phyloP scores from a whole-genome alignment of 2,888 invertebrate species.

The Pollenia amentaria region DNA sequence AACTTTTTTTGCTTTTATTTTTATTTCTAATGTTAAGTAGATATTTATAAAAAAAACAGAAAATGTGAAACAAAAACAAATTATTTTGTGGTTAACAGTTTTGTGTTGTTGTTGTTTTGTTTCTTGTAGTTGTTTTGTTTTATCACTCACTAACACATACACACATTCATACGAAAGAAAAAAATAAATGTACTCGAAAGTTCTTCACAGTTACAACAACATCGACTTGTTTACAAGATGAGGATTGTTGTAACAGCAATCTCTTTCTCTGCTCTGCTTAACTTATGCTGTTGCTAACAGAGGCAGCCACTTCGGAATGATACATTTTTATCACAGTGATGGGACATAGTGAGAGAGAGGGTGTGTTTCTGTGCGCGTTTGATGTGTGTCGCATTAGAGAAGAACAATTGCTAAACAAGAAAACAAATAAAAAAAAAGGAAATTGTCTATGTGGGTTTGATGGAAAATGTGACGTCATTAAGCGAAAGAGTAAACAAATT shows the following conservation, averaged over 20 bases:
- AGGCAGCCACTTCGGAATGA: neutral
- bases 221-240: constrained; percentile 19
- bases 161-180: neutral
- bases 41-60: constrained; percentile 31
- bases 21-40: constrained; percentile 41
- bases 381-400: constrained; percentile 23
- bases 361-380: neutral
- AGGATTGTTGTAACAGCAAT: neutral
- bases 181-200: constrained; percentile 56
- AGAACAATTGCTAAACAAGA: neutral
- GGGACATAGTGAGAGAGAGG: neutral
- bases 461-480: constrained; percentile 61
- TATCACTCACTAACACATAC: neutral
- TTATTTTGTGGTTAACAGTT: constrained; percentile 36
- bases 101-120: neutral
- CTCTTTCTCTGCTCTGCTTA: neutral
- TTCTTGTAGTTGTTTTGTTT: constrained; percentile 29
- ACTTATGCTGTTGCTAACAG: constrained; percentile 21
- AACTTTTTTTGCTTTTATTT: constrained; percentile 2
- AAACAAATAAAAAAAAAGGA: neutral
- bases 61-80: constrained; percentile 33
- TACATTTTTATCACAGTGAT: constrained; percentile 35
- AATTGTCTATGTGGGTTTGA: constrained; percentile 43
- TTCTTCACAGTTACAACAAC: constrained; percentile 48
- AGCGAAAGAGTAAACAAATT: constrained; percentile 15